A percentile compares a stretch with the other conserved stretches of the same genome.
Conservation (phyloP, 1,140 invertebrate species). For the Zaprionus lachaisei region DNA sequence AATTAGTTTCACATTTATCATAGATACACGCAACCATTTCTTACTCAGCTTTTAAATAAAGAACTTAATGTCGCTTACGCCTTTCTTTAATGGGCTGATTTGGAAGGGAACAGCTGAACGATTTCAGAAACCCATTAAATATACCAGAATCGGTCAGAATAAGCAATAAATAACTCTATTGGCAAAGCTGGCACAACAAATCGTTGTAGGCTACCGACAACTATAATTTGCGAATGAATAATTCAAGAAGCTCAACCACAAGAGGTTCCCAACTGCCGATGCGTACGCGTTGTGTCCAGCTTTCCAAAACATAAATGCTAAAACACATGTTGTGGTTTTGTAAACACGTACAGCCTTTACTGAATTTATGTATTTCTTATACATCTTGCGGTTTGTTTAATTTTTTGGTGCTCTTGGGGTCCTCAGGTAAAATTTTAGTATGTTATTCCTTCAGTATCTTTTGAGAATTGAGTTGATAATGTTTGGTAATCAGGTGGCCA, state of each 20-base stretch:
- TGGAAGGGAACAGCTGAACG: slow-evolving; percentile 5
- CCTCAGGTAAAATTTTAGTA: neutral
- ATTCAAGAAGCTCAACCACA: slow-evolving; percentile 22
- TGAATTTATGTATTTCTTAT: neutral
- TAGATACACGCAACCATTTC: neutral
- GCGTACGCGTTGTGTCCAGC: neutral
- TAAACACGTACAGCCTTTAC: neutral
- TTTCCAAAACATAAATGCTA: neutral
- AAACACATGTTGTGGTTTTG: slow-evolving; percentile 4
- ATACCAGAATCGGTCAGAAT: slow-evolving; percentile 5
- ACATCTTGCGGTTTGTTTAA: neutral
- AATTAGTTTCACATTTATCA: neutral
- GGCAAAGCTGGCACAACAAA: slow-evolving; percentile 13
- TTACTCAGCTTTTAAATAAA: neutral
- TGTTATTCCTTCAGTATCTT: neutral
- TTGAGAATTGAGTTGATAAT: neutral
- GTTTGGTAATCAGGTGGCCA: neutral
- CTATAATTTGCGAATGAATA: slow-evolving; percentile 26
- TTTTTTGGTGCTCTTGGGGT: neutral
- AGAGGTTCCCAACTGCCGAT: neutral
- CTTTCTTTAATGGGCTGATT: neutral
- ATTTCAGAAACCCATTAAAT: slow-evolving; percentile 7
- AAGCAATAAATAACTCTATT: slow-evolving; percentile 27
- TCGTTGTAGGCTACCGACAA: slow-evolving; percentile 12
- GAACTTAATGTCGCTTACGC: neutral